phyloP scores from a whole-genome alignment of 2,113 vertebrate species.

The Dasyornis broadbenti region DNA sequence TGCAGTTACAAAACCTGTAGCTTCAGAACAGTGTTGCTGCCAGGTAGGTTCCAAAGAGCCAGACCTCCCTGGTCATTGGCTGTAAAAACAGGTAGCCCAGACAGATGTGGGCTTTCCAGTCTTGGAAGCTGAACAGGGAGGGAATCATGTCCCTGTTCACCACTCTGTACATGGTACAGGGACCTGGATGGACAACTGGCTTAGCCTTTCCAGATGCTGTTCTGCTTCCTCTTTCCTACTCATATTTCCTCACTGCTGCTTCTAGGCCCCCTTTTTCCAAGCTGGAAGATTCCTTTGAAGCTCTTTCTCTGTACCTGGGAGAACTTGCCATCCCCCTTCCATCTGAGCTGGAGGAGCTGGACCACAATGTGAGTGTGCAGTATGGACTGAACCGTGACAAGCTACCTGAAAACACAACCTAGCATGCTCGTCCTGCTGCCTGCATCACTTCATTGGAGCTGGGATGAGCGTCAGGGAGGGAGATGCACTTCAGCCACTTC shows the following conservation, averaged over 20 bases:
- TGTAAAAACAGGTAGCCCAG: not conserved
- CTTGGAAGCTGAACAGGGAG: not conserved
- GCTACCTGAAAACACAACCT: constrained; percentile 49
- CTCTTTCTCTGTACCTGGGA: constrained; percentile 85
- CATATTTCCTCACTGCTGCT: not conserved
- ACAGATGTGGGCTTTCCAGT: not conserved
- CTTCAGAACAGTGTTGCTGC: not conserved
- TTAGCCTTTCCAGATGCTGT: not conserved
- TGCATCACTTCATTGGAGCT: not conserved
- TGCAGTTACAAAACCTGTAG: not conserved
- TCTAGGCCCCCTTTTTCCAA: constrained; percentile 89
- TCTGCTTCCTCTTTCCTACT: not conserved
- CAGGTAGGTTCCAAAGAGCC: not conserved
- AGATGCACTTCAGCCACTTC: constrained; percentile 31
- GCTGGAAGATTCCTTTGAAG: constrained; percentile 92
- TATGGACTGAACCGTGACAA: constrained; percentile 72
- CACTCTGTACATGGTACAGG: not conserved
- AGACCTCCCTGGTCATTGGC: not conserved
- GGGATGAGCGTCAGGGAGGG: not conserved
- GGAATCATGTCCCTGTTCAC: not conserved
- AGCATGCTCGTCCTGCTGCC: not conserved
- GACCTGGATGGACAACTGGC: not conserved
- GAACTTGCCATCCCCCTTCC: constrained; percentile 92
- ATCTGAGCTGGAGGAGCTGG: constrained; percentile 88
- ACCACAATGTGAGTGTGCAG: constrained; percentile 77